Evolutionary conservation across 2,113 vertebrate species (phyloP).

Genomic region (Gavialis gangeticus): DNA sequence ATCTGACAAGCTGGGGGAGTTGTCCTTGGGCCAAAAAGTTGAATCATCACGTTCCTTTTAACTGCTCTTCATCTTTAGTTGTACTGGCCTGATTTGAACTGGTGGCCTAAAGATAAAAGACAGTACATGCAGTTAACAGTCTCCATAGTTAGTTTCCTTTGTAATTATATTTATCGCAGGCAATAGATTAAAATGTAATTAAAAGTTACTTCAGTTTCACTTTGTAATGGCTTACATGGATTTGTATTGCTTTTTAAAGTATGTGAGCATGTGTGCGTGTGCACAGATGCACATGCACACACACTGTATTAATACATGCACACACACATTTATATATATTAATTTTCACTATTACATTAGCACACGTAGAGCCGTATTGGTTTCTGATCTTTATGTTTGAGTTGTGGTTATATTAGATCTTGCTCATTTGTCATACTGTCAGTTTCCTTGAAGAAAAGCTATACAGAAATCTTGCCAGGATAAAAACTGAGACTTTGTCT

Average conservation of each 20-base stretch:
- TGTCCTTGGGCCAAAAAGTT: slow-evolving; percentile 44
- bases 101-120: not conserved
- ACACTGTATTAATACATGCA: no score
- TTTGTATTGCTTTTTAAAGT: not conserved
- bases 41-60: slow-evolving; percentile 64
- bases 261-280: no score
- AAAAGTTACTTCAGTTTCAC: not conserved
- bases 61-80: slow-evolving; percentile 16
- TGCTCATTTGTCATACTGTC: not conserved
- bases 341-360: no score
- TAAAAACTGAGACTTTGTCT: not conserved
- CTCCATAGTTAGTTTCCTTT: not conserved
- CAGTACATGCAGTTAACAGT: accelerated
- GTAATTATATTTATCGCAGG: not conserved
- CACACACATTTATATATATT: no score
- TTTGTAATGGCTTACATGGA: not conserved
- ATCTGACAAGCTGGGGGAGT: slow-evolving; percentile 14
- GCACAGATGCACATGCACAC: no score
- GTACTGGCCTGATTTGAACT: slow-evolving; percentile 41
- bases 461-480: not conserved
- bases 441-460: not conserved
- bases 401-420: not conserved
- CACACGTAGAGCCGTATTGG: no score
- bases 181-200: not conserved
- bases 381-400: not conserved